Base-by-base conservation (phyloP, 2,113 vertebrate species). In the Sceloporus tristichus region DNA sequence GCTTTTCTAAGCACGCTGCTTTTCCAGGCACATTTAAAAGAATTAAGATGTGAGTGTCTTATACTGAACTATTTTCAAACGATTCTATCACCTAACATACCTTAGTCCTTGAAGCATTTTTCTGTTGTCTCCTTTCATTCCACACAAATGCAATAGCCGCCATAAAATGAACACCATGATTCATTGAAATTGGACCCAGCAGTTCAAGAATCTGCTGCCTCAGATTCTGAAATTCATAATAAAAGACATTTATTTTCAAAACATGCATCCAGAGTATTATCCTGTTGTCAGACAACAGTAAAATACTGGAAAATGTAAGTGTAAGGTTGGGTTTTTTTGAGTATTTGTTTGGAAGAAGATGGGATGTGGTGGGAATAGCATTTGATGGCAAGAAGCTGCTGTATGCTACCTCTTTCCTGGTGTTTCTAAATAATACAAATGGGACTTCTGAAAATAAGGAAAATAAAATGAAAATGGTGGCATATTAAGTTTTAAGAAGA, bases 131-230 rank as follows among this genome's bases (percentile, higher is more conserved):
- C 93, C 99, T 98, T 95, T 99, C 98, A 93, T 99, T 99, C 99
- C 99, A 99, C 25, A 99, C 99, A 89, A 98, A 99, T 0, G 99
- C 99, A 90, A 99, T 98, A 23, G 99, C 98, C 92, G 98, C 99
- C 99, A 99, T 99, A 94, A 99, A 99, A 90, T 99, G 98, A 90
- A 98, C 97, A 0, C 99, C 99, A 1, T 99, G 99, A 95, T 99
- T 99, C 99, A 99, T 99, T 90, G 99, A 99, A 95, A 99, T 99
- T 9, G 99, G 99, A 21, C 99, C 99, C 89, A 99, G 90, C 71
- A 99, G 97, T 95, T 99, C 98, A 1, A 99, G 97, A 87, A 99
- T 99, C 95, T 99, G 99, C 90, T 99, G 99, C 78, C 99, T 98
- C 86, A 99, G 96, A 91, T 99, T 99, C 99, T 99, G 95, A 68